Evolutionary conservation across 2,888 invertebrate species (phyloP).

Genomic region (Catocala sponsa): DNA sequence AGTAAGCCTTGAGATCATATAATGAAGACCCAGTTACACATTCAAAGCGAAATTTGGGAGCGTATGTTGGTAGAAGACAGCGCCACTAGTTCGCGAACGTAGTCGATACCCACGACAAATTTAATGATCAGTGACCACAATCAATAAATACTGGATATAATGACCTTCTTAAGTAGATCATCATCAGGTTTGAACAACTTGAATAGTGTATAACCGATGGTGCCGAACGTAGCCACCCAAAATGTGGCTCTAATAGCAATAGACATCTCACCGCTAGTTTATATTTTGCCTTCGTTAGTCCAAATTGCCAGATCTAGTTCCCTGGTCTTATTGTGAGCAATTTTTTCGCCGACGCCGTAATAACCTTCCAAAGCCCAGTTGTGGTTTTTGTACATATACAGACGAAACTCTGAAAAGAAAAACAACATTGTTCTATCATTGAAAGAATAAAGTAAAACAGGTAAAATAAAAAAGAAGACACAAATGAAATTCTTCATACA

Average conservation of each 20-base stretch:
- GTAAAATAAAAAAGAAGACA: too few relatives aligned
- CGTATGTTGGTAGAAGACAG: too few relatives aligned
- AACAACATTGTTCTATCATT: neutral
- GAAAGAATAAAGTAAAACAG: too few relatives aligned
- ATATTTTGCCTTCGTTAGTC: constrained; percentile 85
- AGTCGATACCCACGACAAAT: constrained; percentile 15
- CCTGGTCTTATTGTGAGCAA: constrained; percentile 86
- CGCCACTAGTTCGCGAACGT: neutral
- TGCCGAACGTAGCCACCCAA: constrained; percentile 89
- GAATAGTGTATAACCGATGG: constrained; percentile 89
- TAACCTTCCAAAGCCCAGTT: constrained; percentile 90
- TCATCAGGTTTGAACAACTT: constrained; percentile 86
- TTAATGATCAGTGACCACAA: constrained; percentile 59
- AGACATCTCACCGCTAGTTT: constrained; percentile 79
- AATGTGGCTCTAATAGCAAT: constrained; percentile 83
- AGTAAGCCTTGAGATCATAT: too few relatives aligned
- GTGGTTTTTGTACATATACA: constrained; percentile 90
- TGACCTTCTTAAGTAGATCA: constrained; percentile 87
- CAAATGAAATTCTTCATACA: too few relatives aligned
- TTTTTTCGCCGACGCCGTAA: constrained; percentile 90
- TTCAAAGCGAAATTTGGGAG: neutral
- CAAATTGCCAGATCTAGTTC: constrained; percentile 87
- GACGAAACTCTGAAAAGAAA: constrained; percentile 89
- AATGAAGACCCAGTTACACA: too few relatives aligned
- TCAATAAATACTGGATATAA: constrained; percentile 60